phyloP scores from a whole-genome alignment of 1,140 invertebrate genomes.

The Drosophila orena region DNA sequence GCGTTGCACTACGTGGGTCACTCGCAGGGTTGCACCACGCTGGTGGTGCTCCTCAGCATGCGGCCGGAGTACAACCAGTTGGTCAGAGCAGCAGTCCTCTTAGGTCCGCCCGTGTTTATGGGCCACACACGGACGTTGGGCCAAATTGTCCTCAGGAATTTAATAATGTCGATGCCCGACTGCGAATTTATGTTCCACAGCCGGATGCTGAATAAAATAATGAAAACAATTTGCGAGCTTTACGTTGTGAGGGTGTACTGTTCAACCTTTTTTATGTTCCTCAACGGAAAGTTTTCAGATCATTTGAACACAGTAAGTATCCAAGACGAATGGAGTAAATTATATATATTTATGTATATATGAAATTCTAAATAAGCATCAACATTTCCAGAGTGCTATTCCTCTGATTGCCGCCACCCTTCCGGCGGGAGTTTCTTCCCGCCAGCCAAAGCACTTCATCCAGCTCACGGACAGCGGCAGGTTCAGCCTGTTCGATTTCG shows the following conservation, averaged over 20 bases:
- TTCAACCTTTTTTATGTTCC: not conserved
- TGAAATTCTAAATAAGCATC: not conserved
- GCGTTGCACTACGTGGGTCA: constrained; percentile 86
- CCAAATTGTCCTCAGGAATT: not conserved
- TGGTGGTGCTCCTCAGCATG: constrained; percentile 87
- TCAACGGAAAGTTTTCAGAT: too few relatives aligned
- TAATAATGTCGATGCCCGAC: not conserved
- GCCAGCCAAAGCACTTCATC: constrained; percentile 89
- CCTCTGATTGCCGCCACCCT: constrained; percentile 89
- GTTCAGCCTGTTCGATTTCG: constrained; percentile 83
- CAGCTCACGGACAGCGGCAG: constrained; percentile 85
- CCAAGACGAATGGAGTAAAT: too few relatives aligned
- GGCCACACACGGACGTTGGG: not conserved
- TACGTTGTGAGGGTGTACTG: not conserved
- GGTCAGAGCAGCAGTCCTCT: constrained; percentile 86
- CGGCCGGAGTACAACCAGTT: constrained; percentile 89
- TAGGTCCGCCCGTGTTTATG: constrained; percentile 86
- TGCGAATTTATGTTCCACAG: constrained; percentile 2
- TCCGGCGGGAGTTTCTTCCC: constrained; percentile 90
- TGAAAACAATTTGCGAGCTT: not conserved
- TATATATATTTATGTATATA: not conserved
- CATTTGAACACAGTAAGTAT: not conserved
- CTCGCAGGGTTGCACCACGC: constrained; percentile 86
- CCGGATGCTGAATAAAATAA: not conserved
- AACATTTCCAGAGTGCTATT: constrained; percentile 86